These are phyloP conservation scores for Tragulus kanchil DNA, from an alignment of 2,113 vertebrate species.

Conservation along the genomic window DNA sequence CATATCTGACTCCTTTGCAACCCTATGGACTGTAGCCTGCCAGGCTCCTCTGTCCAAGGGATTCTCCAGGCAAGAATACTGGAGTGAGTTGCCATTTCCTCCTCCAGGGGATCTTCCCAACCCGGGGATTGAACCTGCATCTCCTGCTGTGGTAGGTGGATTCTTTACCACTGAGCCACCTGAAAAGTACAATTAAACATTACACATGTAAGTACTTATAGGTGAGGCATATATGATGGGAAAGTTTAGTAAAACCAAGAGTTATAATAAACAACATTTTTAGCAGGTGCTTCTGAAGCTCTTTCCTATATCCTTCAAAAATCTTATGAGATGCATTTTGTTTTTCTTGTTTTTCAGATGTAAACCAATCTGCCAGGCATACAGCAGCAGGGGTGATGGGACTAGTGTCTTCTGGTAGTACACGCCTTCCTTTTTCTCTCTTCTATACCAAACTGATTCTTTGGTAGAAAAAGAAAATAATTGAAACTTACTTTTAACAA, in stretches of 20 bases:
- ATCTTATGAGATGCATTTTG: neutral
- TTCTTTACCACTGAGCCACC: neutral
- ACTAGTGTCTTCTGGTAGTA: neutral
- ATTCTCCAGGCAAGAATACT: neutral
- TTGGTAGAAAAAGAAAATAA: neutral
- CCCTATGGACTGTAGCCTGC: neutral
- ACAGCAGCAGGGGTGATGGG: neutral
- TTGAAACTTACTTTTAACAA: neutral
- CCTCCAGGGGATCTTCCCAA: neutral
- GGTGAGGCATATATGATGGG: neutral
- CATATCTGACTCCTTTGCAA: neutral
- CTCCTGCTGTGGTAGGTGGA: neutral
- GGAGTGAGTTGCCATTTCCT: neutral
- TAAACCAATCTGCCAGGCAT: neutral
- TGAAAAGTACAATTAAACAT: neutral
- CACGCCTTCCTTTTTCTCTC: neutral
- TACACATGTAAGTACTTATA: neutral
- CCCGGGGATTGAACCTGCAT: neutral
- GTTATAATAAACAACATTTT: neutral
- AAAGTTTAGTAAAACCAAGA: neutral
- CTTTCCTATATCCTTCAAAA: neutral
- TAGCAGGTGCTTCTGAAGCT: neutral
- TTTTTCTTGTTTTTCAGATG: neutral
- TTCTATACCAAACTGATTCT: constrained; percentile 15
- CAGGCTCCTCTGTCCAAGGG: neutral